Conservation (phyloP, 2,797 vertebrate species). For the Scolopax bukidnonensis region DNA sequence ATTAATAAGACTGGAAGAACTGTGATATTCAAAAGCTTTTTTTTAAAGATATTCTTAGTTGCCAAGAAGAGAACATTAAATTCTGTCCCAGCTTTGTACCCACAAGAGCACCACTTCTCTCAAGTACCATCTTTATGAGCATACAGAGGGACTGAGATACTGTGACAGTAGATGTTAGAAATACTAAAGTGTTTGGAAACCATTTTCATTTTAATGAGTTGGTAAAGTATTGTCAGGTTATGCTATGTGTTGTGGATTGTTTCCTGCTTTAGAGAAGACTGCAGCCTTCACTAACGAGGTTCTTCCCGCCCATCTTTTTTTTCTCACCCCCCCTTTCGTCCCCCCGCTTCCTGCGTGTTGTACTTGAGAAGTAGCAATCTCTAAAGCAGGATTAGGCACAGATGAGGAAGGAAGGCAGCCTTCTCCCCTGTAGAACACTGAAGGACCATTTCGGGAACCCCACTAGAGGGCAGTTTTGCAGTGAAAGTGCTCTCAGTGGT, state of each 20-base stretch:
- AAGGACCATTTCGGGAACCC: neutral
- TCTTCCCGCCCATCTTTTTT: neutral
- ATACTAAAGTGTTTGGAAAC: neutral
- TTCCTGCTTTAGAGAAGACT: neutral
- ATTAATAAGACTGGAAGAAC: neutral
- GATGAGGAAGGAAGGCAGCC: neutral
- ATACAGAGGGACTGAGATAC: neutral
- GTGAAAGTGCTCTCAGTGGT: fast-evolving
- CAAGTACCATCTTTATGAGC: neutral
- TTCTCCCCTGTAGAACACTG: neutral
- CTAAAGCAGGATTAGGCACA: neutral
- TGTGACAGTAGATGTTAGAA: neutral
- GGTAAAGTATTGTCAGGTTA: neutral
- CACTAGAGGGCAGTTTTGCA: neutral
- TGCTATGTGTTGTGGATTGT: neutral
- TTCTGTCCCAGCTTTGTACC: neutral
- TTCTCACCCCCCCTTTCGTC: too few relatives aligned
- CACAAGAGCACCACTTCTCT: neutral
- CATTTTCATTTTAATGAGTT: neutral
- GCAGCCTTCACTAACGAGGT: neutral
- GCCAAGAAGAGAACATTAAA: neutral
- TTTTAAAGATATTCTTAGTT: neutral
- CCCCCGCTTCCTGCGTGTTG: neutral
- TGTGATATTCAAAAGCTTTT: neutral
- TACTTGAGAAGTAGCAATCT: neutral